Percentiles rank a stretch among this genome's conserved stretches.
Evolutionary conservation across 53 echinoderm and acorn worm species (phyloP).

Genomic region (Henricia sp.): DNA sequence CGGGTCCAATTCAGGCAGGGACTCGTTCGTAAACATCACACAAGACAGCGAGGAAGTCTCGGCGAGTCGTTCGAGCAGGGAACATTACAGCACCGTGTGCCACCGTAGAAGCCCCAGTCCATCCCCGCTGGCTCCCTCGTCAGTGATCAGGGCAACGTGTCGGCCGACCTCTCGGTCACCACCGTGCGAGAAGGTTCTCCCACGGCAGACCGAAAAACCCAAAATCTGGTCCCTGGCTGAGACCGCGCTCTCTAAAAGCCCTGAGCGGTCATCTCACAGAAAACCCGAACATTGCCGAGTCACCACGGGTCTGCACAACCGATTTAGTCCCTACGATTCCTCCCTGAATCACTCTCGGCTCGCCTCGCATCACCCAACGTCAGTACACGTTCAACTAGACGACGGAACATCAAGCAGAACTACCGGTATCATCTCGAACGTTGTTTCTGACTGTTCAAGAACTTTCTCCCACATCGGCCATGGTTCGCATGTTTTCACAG

Average conservation of each 20-base stretch:
- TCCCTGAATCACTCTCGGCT: neutral
- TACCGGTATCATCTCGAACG: too few species aligned
- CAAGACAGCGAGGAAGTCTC: neutral
- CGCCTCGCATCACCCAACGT: neutral
- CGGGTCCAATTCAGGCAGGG: neutral
- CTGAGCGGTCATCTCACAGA: neutral
- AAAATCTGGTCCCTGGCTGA: constrained; percentile 95
- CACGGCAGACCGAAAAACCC: constrained; percentile 61
- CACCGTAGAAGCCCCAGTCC: constrained; percentile 42
- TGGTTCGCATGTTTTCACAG: neutral
- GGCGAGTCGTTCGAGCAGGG: neutral
- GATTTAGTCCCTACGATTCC: constrained; percentile 14
- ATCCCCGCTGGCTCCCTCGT: constrained; percentile 23
- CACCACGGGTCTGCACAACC: neutral
- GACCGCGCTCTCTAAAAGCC: constrained; percentile 73
- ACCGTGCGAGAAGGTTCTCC: neutral
- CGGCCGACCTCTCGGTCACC: constrained; percentile 36
- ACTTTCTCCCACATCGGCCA: neutral
- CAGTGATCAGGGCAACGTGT: constrained; percentile 33
- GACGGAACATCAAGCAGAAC: too few species aligned
- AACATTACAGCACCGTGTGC: constrained; percentile 14
- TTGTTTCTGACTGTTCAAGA: too few species aligned
- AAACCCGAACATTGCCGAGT: neutral
- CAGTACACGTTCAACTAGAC: neutral
- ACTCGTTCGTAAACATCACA: neutral